phyloP scores from a whole-genome alignment of 2,797 vertebrate species.

The Enteromius fasciolatus region DNA sequence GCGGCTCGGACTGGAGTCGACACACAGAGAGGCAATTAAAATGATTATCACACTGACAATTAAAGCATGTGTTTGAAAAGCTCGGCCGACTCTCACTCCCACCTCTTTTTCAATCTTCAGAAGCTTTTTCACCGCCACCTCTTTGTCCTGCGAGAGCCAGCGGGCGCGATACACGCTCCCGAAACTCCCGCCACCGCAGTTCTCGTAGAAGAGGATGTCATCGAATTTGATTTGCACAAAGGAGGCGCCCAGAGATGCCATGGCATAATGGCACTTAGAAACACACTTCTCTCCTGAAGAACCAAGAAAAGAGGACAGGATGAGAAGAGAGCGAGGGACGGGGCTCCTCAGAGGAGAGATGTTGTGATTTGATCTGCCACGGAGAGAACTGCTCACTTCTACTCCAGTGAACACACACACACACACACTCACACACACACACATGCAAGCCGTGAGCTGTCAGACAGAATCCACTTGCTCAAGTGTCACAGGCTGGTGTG shows the following conservation, averaged over 20 bases:
- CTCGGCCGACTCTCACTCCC: slow-evolving; percentile 77
- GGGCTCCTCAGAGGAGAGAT: slow-evolving; percentile 10
- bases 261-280: slow-evolving; percentile 89
- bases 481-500: slow-evolving; percentile 31
- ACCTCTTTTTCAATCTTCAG: slow-evolving; percentile 99
- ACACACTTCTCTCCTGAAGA: slow-evolving; percentile 77
- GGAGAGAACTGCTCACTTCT: slow-evolving; percentile 37
- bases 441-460: slow-evolving; percentile 29
- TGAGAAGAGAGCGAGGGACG: slow-evolving; percentile 1
- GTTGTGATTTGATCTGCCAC: slow-evolving; percentile 39
- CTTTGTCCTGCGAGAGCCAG: slow-evolving; percentile 98
- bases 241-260: slow-evolving; percentile 92
- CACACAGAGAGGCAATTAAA: slow-evolving; percentile 79
- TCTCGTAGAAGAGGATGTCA: slow-evolving; percentile 97
- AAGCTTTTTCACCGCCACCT: slow-evolving; percentile 99
- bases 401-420: slow-evolving; percentile 15
- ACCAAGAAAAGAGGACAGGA: slow-evolving; percentile 45
- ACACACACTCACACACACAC: background rate
- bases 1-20: slow-evolving; percentile 77
- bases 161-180: slow-evolving; percentile 96
- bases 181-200: slow-evolving; percentile 97
- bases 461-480: slow-evolving; percentile 38
- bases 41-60: slow-evolving; percentile 82
- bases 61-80: slow-evolving; percentile 78
- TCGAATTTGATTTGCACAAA: slow-evolving; percentile 97